phyloP scores from a whole-genome alignment of 2,113 vertebrate genomes.

The Ovis canadensis region DNA sequence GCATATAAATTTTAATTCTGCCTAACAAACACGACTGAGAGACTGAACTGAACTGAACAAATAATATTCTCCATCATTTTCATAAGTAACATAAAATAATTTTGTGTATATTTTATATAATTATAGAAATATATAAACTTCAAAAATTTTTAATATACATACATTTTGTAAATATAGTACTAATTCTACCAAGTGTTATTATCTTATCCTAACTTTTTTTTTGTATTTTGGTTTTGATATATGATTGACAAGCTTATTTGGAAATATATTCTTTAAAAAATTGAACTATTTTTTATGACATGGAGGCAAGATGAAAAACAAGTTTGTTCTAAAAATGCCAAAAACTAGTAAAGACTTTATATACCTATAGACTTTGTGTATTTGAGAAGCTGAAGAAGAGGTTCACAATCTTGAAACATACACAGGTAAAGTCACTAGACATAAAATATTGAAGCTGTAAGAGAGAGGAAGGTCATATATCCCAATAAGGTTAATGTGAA shows the following conservation, averaged over 20 bases:
- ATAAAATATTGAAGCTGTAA: not conserved
- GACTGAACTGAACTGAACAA: not conserved
- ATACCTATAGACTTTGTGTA: not conserved
- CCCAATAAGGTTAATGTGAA: not conserved
- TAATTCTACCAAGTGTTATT: constrained; percentile 53
- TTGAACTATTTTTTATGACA: constrained; percentile 47
- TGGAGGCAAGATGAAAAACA: constrained; percentile 45
- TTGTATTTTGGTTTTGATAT: constrained; percentile 63
- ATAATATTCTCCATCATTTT: constrained; percentile 53
- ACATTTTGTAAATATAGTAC: constrained; percentile 58
- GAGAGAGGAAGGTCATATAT: not conserved
- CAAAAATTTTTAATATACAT: constrained; percentile 53
- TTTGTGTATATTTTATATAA: constrained; percentile 44
- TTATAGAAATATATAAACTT: constrained; percentile 59
- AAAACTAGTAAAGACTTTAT: constrained; percentile 8
- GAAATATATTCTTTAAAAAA: constrained; percentile 56
- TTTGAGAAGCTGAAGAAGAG: constrained; percentile 23
- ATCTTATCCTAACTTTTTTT: constrained; percentile 41
- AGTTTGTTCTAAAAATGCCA: constrained; percentile 32
- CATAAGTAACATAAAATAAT: constrained; percentile 62
- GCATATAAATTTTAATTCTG: constrained; percentile 55
- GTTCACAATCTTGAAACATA: not conserved
- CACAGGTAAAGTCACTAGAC: not conserved
- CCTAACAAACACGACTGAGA: not conserved
- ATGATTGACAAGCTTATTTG: constrained; percentile 50